Evolutionary conservation across 2,888 invertebrate species (phyloP).

Genomic region (Chalcosyrphus nemorum): DNA sequence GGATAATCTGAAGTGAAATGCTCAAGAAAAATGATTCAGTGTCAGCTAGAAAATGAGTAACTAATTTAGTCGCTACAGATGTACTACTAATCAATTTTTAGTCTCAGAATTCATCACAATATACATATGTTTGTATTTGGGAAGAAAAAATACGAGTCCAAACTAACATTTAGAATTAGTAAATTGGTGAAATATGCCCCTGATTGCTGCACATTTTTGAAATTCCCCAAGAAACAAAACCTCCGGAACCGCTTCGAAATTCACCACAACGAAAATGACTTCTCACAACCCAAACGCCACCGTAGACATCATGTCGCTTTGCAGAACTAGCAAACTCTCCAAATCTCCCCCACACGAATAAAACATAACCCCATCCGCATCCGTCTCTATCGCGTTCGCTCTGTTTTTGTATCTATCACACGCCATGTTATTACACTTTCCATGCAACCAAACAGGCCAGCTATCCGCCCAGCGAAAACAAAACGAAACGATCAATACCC

Average conservation of each 20-base stretch:
- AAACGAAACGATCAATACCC: constrained; percentile 52
- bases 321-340: constrained; percentile 13
- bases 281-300: constrained; percentile 22
- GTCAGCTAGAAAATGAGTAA: no score
- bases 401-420: constrained; percentile 65
- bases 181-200: no score
- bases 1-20: no score
- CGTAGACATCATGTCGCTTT: not conserved
- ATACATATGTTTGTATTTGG: no score
- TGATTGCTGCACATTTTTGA: no score
- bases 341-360: constrained; percentile 44
- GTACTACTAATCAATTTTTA: no score
- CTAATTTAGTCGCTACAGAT: no score
- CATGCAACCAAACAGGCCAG: constrained; percentile 45
- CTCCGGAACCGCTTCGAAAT: constrained; percentile 11
- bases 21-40: no score
- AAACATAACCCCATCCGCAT: not conserved
- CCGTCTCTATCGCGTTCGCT: constrained; percentile 31
- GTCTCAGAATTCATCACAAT: no score
- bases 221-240: not conserved
- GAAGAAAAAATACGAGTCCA: no score
- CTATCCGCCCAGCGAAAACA: not conserved
- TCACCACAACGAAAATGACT: constrained; percentile 12
- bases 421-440: constrained; percentile 63
- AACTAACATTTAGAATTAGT: no score